Evolutionary conservation across 2,888 invertebrate genomes (phyloP).

Genomic region (Zygothrica quintamaculata): DNA sequence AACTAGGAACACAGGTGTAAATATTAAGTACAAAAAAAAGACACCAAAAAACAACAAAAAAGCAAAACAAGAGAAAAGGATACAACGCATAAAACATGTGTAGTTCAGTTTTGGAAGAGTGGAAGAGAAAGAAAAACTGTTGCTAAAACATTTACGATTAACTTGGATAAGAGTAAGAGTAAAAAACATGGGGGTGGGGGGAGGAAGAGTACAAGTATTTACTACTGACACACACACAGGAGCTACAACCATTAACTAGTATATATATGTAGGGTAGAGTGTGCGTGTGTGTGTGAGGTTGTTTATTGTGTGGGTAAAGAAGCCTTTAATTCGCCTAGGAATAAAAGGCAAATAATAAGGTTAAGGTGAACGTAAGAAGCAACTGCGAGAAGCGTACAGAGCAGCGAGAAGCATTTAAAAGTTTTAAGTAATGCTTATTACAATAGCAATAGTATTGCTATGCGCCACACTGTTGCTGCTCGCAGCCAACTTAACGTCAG

Average conservation of each 20-base stretch:
- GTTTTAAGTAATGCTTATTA: too few relatives aligned
- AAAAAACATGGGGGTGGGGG: neutral
- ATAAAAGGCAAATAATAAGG: slow-evolving; percentile 12
- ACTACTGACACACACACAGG: slow-evolving; percentile 44
- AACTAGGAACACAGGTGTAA: slow-evolving; percentile 23
- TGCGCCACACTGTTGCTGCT: too few relatives aligned
- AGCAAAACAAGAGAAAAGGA: slow-evolving; percentile 13
- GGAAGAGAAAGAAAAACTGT: slow-evolving; percentile 40
- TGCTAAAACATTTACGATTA: slow-evolving; percentile 49
- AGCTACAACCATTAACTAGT: slow-evolving; percentile 48
- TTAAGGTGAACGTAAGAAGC: slow-evolving; percentile 5
- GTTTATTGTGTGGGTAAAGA: slow-evolving; percentile 1
- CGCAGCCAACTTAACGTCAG: slow-evolving; percentile 1
- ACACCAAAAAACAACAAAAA: slow-evolving; percentile 12
- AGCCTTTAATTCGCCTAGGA: slow-evolving; percentile 6
- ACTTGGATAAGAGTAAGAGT: too few relatives aligned
- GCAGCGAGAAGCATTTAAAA: neutral
- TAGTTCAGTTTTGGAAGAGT: slow-evolving; percentile 42
- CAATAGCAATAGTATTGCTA: too few relatives aligned
- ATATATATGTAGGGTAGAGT: slow-evolving; percentile 12
- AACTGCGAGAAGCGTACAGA: neutral
- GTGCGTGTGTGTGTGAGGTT: slow-evolving; percentile 12
- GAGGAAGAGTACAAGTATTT: slow-evolving; percentile 10
- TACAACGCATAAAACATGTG: slow-evolving; percentile 22
- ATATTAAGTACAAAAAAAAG: slow-evolving; percentile 9